phyloP scores from a whole-genome alignment of 64 coral and sea anemone species.

The Porites australiensis region DNA sequence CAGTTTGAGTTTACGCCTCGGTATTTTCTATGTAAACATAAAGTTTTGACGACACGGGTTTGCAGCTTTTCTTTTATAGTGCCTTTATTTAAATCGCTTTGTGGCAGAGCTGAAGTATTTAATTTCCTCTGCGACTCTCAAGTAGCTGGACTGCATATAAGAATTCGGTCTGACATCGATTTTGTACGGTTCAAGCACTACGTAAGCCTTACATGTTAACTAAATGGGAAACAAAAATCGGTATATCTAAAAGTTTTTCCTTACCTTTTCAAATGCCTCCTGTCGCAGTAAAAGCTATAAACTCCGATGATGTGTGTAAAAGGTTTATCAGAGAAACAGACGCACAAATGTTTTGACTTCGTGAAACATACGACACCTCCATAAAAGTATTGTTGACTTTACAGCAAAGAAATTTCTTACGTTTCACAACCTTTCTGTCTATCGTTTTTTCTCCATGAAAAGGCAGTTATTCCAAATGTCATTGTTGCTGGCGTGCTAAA shows the following conservation, averaged over 20 bases:
- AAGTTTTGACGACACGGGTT: neutral
- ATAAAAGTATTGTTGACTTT: too few relatives aligned
- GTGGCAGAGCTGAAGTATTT: too few relatives aligned
- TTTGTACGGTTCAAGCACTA: neutral
- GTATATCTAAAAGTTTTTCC: neutral
- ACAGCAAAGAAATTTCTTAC: too few relatives aligned
- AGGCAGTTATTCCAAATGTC: neutral
- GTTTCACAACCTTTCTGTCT: too few relatives aligned
- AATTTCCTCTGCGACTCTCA: too few relatives aligned
- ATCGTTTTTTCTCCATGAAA: neutral
- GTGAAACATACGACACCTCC: too few relatives aligned
- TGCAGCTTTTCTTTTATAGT: neutral
- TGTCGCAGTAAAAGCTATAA: neutral
- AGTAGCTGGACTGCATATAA: too few relatives aligned
- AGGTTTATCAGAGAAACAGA: too few relatives aligned
- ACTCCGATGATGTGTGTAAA: too few relatives aligned
- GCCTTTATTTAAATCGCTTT: neutral
- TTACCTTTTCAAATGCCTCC: neutral
- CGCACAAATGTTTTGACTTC: too few relatives aligned
- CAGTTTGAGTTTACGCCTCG: neutral
- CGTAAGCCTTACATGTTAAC: too few relatives aligned
- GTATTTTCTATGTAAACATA: conserved; percentile 31
- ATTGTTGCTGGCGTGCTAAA: neutral
- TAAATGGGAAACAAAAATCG: neutral
- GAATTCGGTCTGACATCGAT: neutral